Base-by-base conservation (phyloP, 2,113 vertebrate genomes). In the Festucalex cinctus region DNA sequence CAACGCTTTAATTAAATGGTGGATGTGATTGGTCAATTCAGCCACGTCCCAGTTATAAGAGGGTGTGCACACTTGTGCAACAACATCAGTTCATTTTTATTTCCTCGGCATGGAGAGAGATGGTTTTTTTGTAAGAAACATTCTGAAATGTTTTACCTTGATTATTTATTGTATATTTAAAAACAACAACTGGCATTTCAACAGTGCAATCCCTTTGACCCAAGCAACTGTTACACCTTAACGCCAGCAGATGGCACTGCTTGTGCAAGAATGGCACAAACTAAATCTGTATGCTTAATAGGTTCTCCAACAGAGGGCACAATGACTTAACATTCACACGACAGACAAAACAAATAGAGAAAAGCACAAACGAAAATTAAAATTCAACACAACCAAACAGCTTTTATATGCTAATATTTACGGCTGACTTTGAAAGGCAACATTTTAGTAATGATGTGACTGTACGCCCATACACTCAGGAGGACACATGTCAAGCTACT, bases 301-400 rank as follows among this genome's bases (percentile, higher is more conserved):
- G 26, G 0, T 7, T 70, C 77, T 79, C 82, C 82, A 76, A 74
- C 6, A 84, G 87, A 76, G 80, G 85, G 84, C 81, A 75, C 60
- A 37, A 70, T 75, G 12, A 24, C 56, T 56, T 69, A 14, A 77
- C 41, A 9, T 43, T 63, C 62, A 26, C 1, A 63, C 1, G 36
- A n/a, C 16, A 3, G 19, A 36, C n/a, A 41, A 13, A 60, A 17
- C 39, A 0, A 14, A 46, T 36, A 32, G n/a, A 37, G n/a, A 61
- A 41, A 65, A 39, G 28, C 56, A 57, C 2, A 1, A 67, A 67
- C 57, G 57, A 65, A 65, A 63, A 73, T 73, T 41, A 17, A 70
- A 64, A 12, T 49, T 46, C n/a, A 64, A 9, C 57, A 37, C 65
- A 67, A 60, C 54, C 26, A 62, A 41, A 46, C 12, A 5, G 22